Conservation (phyloP, 2,113 vertebrate genomes). For the Corythornis cristatus region DNA sequence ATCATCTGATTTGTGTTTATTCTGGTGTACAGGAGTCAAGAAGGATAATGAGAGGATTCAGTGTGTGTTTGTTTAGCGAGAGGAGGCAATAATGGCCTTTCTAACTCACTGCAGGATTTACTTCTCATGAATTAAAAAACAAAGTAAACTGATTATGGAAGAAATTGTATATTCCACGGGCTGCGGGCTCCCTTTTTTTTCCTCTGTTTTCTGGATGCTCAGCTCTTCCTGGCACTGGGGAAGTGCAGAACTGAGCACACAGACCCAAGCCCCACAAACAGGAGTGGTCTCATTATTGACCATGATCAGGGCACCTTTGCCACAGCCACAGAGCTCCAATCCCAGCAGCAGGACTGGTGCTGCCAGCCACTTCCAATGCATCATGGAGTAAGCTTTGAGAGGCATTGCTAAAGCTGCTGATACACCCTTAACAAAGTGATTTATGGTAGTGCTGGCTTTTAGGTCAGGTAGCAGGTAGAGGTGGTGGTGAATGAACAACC, state of each 20-base stretch:
- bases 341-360: neutral
- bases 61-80: constrained; percentile 39
- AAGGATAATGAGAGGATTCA: constrained; percentile 56
- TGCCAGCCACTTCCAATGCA: neutral
- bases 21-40: constrained; percentile 20
- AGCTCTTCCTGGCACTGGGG: neutral
- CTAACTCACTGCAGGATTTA: constrained; percentile 52
- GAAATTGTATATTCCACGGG: neutral
- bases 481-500: neutral
- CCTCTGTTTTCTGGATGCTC: neutral
- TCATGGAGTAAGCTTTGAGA: accelerated
- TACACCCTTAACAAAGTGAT: accelerated
- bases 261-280: neutral
- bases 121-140: constrained; percentile 57
- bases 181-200: neutral
- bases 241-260: accelerated
- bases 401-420: accelerated
- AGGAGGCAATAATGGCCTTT: constrained; percentile 46
- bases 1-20: constrained; percentile 33
- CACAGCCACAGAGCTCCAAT: neutral
- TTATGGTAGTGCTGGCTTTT: accelerated
- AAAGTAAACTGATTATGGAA: constrained; percentile 53
- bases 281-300: neutral
- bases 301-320: neutral
- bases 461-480: neutral